Percentiles rank a stretch among this genome's conserved stretches.
Evolutionary conservation across 2,797 vertebrate species (phyloP).

Genomic region (Rhinogobio ventralis): DNA sequence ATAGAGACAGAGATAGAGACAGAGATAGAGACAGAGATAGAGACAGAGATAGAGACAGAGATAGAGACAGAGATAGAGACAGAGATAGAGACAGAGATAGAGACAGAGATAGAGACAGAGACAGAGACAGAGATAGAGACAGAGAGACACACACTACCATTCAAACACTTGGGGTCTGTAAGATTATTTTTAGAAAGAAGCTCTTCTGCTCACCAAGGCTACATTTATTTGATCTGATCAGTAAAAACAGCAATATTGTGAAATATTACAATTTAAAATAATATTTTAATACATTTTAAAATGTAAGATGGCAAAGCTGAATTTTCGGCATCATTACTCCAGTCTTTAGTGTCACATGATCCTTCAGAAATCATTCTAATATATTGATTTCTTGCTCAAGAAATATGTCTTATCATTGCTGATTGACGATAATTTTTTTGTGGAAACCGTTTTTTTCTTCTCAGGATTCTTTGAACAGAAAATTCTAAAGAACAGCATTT

Average conservation of each 20-base stretch:
- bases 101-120: conserved; percentile 19
- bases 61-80: conserved; percentile 58
- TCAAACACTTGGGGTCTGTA: neutral
- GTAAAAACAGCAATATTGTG: too few relatives aligned
- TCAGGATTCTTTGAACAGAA: too few relatives aligned
- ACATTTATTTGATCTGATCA: too few relatives aligned
- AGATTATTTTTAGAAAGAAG: neutral
- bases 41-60: conserved; percentile 58
- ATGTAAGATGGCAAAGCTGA: too few relatives aligned
- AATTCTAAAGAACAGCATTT: neutral
- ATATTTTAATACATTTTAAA: too few relatives aligned
- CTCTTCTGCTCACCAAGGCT: too few relatives aligned
- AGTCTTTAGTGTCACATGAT: neutral
- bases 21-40: conserved; percentile 56
- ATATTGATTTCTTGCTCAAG: too few relatives aligned
- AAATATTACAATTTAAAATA: too few relatives aligned
- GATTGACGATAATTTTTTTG: neutral
- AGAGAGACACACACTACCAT: neutral
- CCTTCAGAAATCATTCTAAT: neutral
- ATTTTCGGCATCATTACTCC: too few relatives aligned
- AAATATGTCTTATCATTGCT: neutral
- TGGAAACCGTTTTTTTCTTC: too few relatives aligned
- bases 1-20: conserved; percentile 48
- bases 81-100: conserved; percentile 55
- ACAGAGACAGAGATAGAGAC: too few relatives aligned